These are phyloP conservation scores for Typhlichthys eigenmanni DNA, from an alignment of 2,797 vertebrate genomes.

Conservation along the genomic window DNA sequence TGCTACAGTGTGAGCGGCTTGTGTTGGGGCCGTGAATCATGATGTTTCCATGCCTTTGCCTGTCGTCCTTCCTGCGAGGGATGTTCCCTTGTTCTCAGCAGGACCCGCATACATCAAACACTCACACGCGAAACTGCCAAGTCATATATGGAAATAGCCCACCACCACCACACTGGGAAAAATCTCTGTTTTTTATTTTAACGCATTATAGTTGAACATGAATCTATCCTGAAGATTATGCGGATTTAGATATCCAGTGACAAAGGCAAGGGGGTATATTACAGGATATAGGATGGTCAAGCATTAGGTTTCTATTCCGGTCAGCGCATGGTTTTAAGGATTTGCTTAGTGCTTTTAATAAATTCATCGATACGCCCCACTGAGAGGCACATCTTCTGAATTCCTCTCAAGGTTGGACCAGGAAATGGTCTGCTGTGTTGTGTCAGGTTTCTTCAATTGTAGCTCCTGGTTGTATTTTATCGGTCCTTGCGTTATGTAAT, in stretches of 20 bases:
- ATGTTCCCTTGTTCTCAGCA: constrained; percentile 28
- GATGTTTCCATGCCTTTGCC: constrained; percentile 42
- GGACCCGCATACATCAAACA: constrained; percentile 41
- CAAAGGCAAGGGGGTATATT: constrained; percentile 36
- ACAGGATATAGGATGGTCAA: constrained; percentile 48
- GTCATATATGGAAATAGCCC: constrained; percentile 42
- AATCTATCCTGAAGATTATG: constrained; percentile 34
- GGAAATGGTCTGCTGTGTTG: constrained; percentile 20
- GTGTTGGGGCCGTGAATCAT: neutral
- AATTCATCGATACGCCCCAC: constrained; percentile 61
- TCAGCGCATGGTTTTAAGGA: constrained; percentile 50
- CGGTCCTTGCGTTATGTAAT: neutral
- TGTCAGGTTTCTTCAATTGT: too few species aligned
- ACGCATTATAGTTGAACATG: constrained; percentile 47
- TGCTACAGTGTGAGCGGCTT: too few species aligned
- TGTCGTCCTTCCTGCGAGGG: constrained; percentile 49
- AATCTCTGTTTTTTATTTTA: constrained; percentile 26
- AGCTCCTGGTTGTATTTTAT: too few species aligned
- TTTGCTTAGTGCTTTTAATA: constrained; percentile 60
- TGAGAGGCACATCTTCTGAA: constrained; percentile 37
- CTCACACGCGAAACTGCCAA: constrained; percentile 60
- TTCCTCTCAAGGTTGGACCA: constrained; percentile 56
- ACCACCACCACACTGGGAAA: constrained; percentile 16
- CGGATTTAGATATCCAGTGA: constrained; percentile 40
- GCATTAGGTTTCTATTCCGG: constrained; percentile 57